Percentiles rank a stretch among this genome's conserved stretches.
These are phyloP conservation scores for Drosophila nannoptera DNA, from an alignment of 1,140 invertebrate species.

Conservation along the genomic window DNA sequence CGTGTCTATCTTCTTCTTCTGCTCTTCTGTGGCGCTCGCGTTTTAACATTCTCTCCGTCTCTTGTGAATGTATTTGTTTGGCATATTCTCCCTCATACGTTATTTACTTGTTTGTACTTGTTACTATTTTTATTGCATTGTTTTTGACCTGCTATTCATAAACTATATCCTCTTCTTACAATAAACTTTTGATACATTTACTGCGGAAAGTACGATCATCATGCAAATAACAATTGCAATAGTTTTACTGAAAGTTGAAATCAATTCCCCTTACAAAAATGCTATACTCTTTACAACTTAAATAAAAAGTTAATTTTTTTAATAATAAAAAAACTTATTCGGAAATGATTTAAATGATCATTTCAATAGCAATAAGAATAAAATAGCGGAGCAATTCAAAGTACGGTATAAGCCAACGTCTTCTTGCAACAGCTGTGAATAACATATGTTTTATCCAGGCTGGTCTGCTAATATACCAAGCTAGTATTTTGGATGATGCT, in stretches of 20 bases:
- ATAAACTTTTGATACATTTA: background rate
- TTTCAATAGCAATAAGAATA: background rate
- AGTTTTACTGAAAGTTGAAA: background rate
- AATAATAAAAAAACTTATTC: background rate
- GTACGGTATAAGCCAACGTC: constrained; percentile 1
- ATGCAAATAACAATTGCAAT: background rate
- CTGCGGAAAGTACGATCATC: background rate
- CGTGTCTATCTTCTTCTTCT: constrained; percentile 44
- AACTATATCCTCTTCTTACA: background rate
- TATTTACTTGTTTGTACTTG: constrained; percentile 12
- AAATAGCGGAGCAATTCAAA: constrained; percentile 8
- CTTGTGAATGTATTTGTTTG: background rate
- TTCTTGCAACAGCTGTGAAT: constrained; percentile 6
- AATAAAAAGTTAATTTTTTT: background rate
- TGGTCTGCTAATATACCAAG: constrained; percentile 4
- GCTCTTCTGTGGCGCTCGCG: constrained; percentile 37
- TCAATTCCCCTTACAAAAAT: background rate
- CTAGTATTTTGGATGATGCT: constrained; percentile 3
- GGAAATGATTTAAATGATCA: background rate
- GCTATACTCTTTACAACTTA: too few relatives aligned
- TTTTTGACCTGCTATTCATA: constrained; percentile 11
- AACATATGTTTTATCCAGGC: constrained; percentile 11
- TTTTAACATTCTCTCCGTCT: constrained; percentile 28
- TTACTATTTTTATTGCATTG: constrained; percentile 29
- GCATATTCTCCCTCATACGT: constrained; percentile 13